Evolutionary conservation across 2,113 vertebrate genomes (phyloP), one percentile per base, ranked within the genome.

Genomic region (Oceanodroma tethys): DNA sequence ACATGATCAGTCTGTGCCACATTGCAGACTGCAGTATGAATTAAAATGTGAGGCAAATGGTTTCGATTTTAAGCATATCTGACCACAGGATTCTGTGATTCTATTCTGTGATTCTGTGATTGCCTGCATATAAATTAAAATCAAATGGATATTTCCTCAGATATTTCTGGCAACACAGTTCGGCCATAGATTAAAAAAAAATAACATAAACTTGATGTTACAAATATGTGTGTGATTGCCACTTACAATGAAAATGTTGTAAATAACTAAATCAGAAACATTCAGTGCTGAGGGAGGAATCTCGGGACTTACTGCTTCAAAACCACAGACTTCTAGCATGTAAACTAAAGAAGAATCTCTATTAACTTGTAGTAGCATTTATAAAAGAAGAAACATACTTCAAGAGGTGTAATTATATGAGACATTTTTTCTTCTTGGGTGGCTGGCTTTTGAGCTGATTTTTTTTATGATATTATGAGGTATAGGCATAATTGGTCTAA

Each of bases 391-490:
- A 73, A 93, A 86, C 42, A 48, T 75, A 71, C 63, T 86, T 95
- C 67, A 93, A 59, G 92, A 90, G 55, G 47, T 92, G 21, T 79
- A 96, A 97, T 97, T 96, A 96, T 78, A 22, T 20, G 26, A 95
- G 86, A 78, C 13, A 95, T 93, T 96, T 95, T 92, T 92, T 97
- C 90, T 94, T 92, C 90, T 84, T 90, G 90, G 94, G 95, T 93
- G 94, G 94, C 86, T 86, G 88, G 12, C n/a, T 88, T 92, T 71
- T 84, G 67, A 90, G 67, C 1, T 43, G 58, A 53, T 34, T 52
- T 90, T 85, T 91, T 91, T 86, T 36, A 56, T n/a, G 17, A 19
- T 95, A 56, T 76, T 70, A 80, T 81, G 79, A 95, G 19, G 7
- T 80, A 94, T n/a, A 92, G 45, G 38, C 38, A 78, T 88, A 97